Evolutionary conservation across 2,797 vertebrate species (phyloP).

Genomic region (Macrochelys suwanniensis): DNA sequence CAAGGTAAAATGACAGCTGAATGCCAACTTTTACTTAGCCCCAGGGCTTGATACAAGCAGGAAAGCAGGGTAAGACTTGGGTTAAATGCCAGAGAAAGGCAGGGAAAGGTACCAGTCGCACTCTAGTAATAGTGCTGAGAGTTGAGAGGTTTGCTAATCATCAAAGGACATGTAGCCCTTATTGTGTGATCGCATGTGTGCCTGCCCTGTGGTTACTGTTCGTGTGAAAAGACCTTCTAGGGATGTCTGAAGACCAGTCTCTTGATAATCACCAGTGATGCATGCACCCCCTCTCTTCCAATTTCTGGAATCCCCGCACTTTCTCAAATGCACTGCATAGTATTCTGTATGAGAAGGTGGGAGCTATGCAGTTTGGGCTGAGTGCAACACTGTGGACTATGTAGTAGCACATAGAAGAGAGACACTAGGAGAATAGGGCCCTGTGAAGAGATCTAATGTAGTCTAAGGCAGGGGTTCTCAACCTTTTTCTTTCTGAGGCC

Average conservation of each 20-base stretch:
- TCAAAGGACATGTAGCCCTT: constrained; percentile 35
- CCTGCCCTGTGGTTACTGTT: constrained; percentile 52
- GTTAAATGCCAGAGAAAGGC: neutral
- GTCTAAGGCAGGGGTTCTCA: no score
- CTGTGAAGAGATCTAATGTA: no score
- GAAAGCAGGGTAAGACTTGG: neutral
- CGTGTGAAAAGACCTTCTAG: constrained; percentile 67
- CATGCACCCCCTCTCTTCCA: constrained; percentile 42
- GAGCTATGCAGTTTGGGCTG: neutral
- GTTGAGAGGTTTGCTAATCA: constrained; percentile 25
- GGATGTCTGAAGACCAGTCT: constrained; percentile 63
- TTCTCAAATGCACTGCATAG: neutral
- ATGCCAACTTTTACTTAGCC: neutral
- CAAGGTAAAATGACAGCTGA: neutral
- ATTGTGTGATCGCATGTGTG: constrained; percentile 31
- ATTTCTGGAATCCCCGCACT: constrained; percentile 50
- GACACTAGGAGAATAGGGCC: neutral
- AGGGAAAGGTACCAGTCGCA: neutral
- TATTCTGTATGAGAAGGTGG: neutral
- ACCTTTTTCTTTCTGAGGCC: no score
- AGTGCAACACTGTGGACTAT: neutral
- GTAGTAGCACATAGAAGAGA: neutral
- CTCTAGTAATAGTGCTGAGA: neutral
- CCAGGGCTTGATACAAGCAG: neutral
- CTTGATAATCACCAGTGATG: constrained; percentile 56